A percentile compares a stretch with the other conserved stretches of the same genome.
These are phyloP conservation scores for Oscheius myriophilus DNA, from an alignment of 2,888 invertebrate genomes.

Conservation along the genomic window DNA sequence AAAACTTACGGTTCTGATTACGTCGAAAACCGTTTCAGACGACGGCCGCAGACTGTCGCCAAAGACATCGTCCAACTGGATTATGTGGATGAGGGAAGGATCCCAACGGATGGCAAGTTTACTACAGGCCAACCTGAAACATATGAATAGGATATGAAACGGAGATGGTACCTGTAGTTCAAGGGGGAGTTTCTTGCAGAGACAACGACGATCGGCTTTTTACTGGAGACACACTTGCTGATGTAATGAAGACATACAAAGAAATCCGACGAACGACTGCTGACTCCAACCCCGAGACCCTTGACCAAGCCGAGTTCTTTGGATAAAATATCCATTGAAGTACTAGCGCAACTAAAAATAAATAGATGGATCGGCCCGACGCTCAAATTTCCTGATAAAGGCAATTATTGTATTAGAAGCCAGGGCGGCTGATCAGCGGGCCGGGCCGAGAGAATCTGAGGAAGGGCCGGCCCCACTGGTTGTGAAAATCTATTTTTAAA, in stretches of 20 bases:
- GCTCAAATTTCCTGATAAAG: too few relatives aligned
- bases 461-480: too few relatives aligned
- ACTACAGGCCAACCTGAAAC: slow-evolving; percentile 37
- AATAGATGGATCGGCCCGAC: too few relatives aligned
- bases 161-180: slow-evolving; percentile 14
- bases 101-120: slow-evolving; percentile 45
- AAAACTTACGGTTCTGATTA: slow-evolving; percentile 8
- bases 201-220: slow-evolving; percentile 7
- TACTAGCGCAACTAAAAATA: background rate
- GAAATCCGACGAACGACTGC: background rate
- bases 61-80: slow-evolving; percentile 26
- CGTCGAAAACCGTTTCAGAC: background rate
- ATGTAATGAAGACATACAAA: slow-evolving; percentile 16
- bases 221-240: background rate
- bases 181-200: slow-evolving; percentile 5
- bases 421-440: too few relatives aligned
- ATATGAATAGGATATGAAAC: background rate
- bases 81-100: slow-evolving; percentile 34
- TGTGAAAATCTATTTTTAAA: too few relatives aligned
- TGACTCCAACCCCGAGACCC: background rate
- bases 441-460: too few relatives aligned
- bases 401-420: too few relatives aligned
- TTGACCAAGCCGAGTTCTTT: slow-evolving; percentile 9
- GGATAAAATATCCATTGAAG: slow-evolving; percentile 12
- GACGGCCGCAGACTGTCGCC: slow-evolving; percentile 4